A percentile compares a stretch with the other conserved stretches of the same genome.
phyloP scores from a whole-genome alignment of 1,140 invertebrate species.

The Drosophila ananassae region DNA sequence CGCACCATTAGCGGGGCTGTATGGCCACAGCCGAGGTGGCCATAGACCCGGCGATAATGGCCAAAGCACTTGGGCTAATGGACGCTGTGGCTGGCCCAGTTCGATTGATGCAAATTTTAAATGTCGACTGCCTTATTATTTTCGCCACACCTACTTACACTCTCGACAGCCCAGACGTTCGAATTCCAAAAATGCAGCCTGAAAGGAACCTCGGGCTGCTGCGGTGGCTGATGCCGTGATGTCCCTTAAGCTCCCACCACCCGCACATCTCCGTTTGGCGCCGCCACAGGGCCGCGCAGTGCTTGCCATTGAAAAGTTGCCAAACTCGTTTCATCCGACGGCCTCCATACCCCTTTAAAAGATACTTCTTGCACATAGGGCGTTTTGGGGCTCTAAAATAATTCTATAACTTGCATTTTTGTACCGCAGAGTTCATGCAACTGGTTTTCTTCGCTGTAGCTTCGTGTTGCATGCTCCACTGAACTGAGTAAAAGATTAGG shows the following conservation, averaged over 20 bases:
- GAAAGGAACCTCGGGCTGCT: constrained; percentile 60
- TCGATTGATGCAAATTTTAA: constrained; percentile 64
- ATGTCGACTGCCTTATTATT: constrained; percentile 35
- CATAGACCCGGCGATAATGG: constrained; percentile 61
- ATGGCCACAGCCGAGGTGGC: constrained; percentile 19
- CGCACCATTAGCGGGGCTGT: constrained; percentile 70
- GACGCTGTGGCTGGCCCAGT: constrained; percentile 51
- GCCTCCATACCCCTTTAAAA: constrained; percentile 34
- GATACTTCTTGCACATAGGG: constrained; percentile 64
- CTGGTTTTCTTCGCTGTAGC: constrained; percentile 9
- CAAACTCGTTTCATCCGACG: constrained; percentile 82
- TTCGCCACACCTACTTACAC: constrained; percentile 4
- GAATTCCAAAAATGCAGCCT: constrained; percentile 76
- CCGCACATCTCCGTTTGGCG: constrained; percentile 2
- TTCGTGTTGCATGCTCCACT: constrained; percentile 56
- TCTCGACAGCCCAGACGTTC: constrained; percentile 16
- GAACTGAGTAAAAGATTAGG: constrained; percentile 33
- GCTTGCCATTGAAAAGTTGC: constrained; percentile 77
- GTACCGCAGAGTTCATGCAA: neutral
- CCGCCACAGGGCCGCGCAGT: constrained; percentile 62
- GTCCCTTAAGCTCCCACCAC: constrained; percentile 3
- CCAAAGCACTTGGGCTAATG: constrained; percentile 74
- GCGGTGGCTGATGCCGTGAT: constrained; percentile 62
- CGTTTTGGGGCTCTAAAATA: no score
- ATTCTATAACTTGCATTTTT: no score